Base-by-base conservation (phyloP, 2,113 vertebrate genomes). In the Planiliza haematocheilus region DNA sequence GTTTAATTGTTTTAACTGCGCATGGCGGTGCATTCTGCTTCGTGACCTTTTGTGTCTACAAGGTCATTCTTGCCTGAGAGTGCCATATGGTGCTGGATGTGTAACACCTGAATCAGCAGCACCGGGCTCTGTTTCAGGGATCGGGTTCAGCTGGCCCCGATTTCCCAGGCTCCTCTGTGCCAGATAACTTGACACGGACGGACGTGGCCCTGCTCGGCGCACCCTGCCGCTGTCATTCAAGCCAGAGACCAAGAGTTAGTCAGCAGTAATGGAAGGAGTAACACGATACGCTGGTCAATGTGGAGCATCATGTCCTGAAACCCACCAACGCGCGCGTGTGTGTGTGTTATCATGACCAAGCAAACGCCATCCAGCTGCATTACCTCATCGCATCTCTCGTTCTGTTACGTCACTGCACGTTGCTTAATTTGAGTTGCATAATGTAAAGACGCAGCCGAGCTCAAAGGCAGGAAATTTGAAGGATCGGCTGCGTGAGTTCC, bases 211-310 rank as follows among this genome's bases (percentile, higher is more conserved):
- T 3, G 41, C 72, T 74, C 66, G 48, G 2, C 41, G 49, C 64
- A 41, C 53, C 60, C 64, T n/a, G 52, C 61, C 36, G 67, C 85
- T 84, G 88, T 89, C 88, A 88, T 79, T 87, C 83, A 87, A 87
- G 81, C 65, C 74, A 68, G 38, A 66, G 57, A 74, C 72, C 52
- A 48, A 50, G 80, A 66, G 71, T 90, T 91, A 83, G 89, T 91
- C 91, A 91, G 90, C 89, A 87, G 77, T 91, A 89, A 86, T 83
- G 81, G 85, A 89, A 85, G 82, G 84, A 85, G 91, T 73, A 91
- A 92, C 86, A 77, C 62, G 65, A 91, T 46, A 70, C 88, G 3
- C 52, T 70, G 63, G 60, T 80, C 80, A 74, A 16, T 65, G 83
- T 73, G 53, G 81, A 79, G 66, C 69, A 45, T 18, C 5, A 12